A percentile compares a stretch with the other conserved stretches of the same genome.
These are phyloP conservation scores for Flabesymbios commensalis DNA, from an alignment of 2,888 invertebrate genomes.

Conservation along the genomic window DNA sequence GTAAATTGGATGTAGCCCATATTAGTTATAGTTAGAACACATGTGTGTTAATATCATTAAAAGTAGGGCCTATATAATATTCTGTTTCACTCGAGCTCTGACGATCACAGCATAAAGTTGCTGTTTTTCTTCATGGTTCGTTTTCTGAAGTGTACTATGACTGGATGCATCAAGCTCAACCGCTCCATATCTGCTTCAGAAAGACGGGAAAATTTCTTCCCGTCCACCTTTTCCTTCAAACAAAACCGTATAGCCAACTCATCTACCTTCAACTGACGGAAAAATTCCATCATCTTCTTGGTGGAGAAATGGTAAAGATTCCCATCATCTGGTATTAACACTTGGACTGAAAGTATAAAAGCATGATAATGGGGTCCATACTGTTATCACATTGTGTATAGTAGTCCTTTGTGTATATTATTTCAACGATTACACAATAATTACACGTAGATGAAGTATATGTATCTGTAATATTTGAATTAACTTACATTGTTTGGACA, in stretches of 20 bases:
- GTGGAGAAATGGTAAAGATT: constrained; percentile 47
- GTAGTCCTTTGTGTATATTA: no score
- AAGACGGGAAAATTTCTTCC: constrained; percentile 50
- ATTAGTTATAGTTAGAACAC: no score
- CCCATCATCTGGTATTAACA: constrained; percentile 51
- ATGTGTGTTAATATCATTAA: no score
- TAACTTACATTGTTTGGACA: no score
- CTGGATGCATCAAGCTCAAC: constrained; percentile 49
- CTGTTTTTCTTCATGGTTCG: constrained; percentile 18
- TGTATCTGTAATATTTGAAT: no score
- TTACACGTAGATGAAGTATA: no score
- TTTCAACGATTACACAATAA: no score
- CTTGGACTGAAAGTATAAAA: constrained; percentile 38
- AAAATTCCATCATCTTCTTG: constrained; percentile 51
- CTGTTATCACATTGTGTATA: no score
- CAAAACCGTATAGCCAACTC: constrained; percentile 31
- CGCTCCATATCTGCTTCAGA: constrained; percentile 50
- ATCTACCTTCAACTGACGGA: constrained; percentile 46
- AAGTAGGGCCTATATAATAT: no score
- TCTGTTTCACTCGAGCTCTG: no score
- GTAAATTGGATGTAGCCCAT: no score
- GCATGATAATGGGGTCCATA: no score
- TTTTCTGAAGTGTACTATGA: constrained; percentile 32
- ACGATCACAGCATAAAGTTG: neutral
- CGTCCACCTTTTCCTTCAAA: constrained; percentile 42